phyloP scores from a whole-genome alignment of 2,888 invertebrate species.

The Drosophila ezoana region DNA sequence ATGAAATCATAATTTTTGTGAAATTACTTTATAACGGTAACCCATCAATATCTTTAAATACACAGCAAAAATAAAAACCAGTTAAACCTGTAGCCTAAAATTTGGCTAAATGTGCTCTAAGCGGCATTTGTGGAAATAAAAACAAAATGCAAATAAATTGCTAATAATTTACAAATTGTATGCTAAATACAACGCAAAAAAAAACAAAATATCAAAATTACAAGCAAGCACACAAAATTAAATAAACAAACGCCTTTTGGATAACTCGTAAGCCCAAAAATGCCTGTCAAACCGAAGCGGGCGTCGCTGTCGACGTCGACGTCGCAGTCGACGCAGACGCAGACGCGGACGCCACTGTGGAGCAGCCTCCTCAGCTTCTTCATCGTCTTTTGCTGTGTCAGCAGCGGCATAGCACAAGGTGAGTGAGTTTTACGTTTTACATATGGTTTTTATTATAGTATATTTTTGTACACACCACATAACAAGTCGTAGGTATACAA shows the following conservation, averaged over 20 bases:
- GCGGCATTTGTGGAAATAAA: slow-evolving; percentile 29
- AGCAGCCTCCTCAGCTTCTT: slow-evolving; percentile 57
- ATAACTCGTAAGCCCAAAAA: slow-evolving; percentile 36
- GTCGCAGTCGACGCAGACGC: too few relatives aligned
- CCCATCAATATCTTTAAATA: slow-evolving; percentile 31
- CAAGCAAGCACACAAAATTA: slow-evolving; percentile 40
- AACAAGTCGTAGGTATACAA: slow-evolving; percentile 10
- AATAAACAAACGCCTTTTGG: slow-evolving; percentile 41
- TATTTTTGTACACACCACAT: slow-evolving; percentile 23
- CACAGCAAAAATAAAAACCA: slow-evolving; percentile 50
- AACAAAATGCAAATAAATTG: slow-evolving; percentile 76
- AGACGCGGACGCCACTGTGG: slow-evolving; percentile 24
- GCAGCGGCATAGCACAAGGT: slow-evolving; percentile 72
- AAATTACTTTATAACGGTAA: slow-evolving; percentile 70
- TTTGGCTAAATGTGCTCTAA: slow-evolving; percentile 37
- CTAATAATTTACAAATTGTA: slow-evolving; percentile 71
- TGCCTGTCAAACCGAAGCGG: slow-evolving; percentile 53
- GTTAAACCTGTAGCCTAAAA: slow-evolving; percentile 45
- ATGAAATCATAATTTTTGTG: slow-evolving; percentile 49
- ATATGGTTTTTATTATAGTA: slow-evolving; percentile 53
- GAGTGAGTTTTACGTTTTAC: slow-evolving; percentile 81
- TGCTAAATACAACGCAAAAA: slow-evolving; percentile 39
- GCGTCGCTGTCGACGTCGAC: slow-evolving; percentile 38
- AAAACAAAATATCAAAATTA: slow-evolving; percentile 50
- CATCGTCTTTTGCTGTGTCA: slow-evolving; percentile 57